phyloP scores from a whole-genome alignment of 2,888 invertebrate genomes.

The Cheilosia variabilis region DNA sequence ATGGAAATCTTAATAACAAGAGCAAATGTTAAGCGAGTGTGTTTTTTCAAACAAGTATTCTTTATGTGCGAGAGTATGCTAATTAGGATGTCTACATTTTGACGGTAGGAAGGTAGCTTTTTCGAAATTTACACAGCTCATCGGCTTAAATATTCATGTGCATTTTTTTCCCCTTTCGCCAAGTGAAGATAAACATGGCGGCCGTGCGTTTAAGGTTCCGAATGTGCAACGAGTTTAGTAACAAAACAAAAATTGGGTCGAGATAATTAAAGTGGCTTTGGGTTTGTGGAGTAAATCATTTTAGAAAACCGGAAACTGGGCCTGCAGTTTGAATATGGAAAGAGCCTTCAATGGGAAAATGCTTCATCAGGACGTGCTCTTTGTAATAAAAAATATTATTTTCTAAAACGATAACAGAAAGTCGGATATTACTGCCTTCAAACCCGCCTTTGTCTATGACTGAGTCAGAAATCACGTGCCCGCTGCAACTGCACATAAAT shows the following conservation, averaged over 20 bases:
- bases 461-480: background rate
- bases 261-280: background rate
- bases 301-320: background rate
- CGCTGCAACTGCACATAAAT: background rate
- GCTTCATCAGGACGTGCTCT: too few relatives aligned
- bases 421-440: too few relatives aligned
- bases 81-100: background rate
- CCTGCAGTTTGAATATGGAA: too few relatives aligned
- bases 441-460: background rate
- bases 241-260: background rate
- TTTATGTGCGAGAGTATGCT: constrained; percentile 7
- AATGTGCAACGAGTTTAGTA: constrained; percentile 1
- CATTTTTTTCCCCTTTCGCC: background rate
- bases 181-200: background rate
- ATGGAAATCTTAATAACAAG: constrained; percentile 23
- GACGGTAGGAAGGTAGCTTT: background rate
- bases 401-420: too few relatives aligned
- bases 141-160: constrained; percentile 1
- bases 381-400: background rate
- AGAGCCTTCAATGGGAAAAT: too few relatives aligned
- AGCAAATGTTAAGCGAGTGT: constrained; percentile 16
- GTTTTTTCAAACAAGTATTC: background rate
- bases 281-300: background rate
- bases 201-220: background rate
- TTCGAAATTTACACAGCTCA: background rate